Evolutionary conservation across 2,888 invertebrate genomes (phyloP), one percentile per base, ranked within the genome.

Genomic region (Frankliniella intonsa): DNA sequence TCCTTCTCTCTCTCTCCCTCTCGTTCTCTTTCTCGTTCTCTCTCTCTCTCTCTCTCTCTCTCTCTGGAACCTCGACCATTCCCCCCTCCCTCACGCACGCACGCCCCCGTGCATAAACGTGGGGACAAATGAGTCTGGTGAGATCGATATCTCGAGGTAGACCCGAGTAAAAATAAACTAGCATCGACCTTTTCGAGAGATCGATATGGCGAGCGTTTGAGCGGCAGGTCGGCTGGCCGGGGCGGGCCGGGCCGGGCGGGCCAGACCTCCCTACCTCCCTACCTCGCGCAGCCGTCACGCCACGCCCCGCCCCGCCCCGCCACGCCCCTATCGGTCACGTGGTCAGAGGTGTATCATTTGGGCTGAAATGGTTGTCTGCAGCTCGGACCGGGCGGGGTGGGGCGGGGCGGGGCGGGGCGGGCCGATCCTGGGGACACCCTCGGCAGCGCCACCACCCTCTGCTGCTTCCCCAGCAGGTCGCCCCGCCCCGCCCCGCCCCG

Each of bases 151-250:
- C 69, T 76, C 69, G 69, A n/a, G 69, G 69, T 25, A 12, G 69
- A 22, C 22, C 69, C 22, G 25, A 76, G 69, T 76, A 76, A 76
- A 76, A 76, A 76, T 76, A 76, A 76, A 76, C 69, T 25, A 12
- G 69, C 69, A 76, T 76, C 69, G 69, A 76, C 69, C 69, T 76
- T 76, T 76, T 76, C 69, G 69, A 76, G 69, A 76, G 25, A 76
- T 76, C 69, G 69, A 76, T 76, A 76, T 76, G 69, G 69, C 69
- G 25, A 76, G 69, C 69, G 69, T 76, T 76, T 76, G 69, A 76
- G 69, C 69, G 69, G 69, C 25, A 76, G 69, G 69, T 22, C 22
- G 69, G 5, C 55, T 55, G 17, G 17, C 14, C 55, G 55, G 55
- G 17, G 55, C 55, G 38, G 5, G 55, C 14, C 55, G 14, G 55